Conservation (phyloP, 2,797 vertebrate genomes). For the Acrossocheilus wenchowensis region DNA sequence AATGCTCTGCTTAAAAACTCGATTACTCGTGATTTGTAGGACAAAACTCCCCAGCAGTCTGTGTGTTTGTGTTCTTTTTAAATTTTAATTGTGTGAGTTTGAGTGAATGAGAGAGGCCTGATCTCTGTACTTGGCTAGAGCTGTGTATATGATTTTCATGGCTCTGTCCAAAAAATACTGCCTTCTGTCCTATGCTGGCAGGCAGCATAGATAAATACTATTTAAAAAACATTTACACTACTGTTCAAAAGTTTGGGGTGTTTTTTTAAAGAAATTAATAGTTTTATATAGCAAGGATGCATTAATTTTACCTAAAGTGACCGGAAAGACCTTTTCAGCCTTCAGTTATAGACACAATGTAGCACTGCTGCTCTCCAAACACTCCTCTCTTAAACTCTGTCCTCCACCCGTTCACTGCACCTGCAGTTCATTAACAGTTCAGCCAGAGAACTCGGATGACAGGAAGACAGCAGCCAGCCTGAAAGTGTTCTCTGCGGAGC, state of each 20-base stretch:
- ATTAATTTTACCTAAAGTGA: background rate
- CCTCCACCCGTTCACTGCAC: background rate
- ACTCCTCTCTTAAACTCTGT: background rate
- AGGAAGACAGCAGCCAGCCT: conserved; percentile 14
- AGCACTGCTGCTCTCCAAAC: background rate
- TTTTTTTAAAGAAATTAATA: background rate
- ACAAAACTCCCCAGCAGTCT: background rate
- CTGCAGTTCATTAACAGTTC: conserved; percentile 39
- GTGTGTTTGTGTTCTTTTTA: background rate
- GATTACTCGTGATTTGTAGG: background rate
- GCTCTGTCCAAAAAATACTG: background rate
- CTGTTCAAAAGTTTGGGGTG: background rate
- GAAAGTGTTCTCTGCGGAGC: conserved; percentile 12
- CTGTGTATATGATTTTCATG: background rate
- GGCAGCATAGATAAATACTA: background rate
- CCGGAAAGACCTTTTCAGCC: background rate
- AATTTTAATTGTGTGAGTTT: background rate
- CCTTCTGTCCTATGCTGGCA: background rate
- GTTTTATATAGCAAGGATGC: background rate
- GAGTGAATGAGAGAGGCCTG: background rate
- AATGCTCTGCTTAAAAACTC: background rate
- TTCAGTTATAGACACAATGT: background rate
- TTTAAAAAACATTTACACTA: background rate
- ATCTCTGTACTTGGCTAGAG: background rate
- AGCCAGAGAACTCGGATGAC: background rate